Evolutionary conservation across 2,797 vertebrate species (phyloP).

Genomic region (Pseudomugil gertrudae): DNA sequence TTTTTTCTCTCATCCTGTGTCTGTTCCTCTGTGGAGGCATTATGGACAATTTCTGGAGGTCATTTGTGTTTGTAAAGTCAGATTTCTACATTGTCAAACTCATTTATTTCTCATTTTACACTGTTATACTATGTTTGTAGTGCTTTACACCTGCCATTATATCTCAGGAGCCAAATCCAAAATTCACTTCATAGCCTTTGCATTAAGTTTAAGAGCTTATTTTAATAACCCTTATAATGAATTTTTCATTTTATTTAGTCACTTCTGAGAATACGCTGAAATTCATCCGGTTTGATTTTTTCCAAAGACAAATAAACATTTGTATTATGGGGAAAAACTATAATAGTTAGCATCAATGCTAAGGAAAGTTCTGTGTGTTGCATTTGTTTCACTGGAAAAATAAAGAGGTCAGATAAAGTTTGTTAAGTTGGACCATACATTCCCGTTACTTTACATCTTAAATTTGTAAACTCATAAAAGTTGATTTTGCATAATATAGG

Average conservation of each 20-base stretch:
- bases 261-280: not conserved
- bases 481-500: no score
- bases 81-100: not conserved
- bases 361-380: no score
- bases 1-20: not conserved
- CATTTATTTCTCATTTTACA: not conserved
- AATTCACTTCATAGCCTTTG: conserved; percentile 8
- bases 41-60: not conserved
- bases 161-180: not conserved
- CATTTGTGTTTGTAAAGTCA: not conserved
- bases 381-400: no score
- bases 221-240: no score
- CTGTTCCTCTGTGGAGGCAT: not conserved
- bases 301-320: not conserved
- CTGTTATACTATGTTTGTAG: not conserved
- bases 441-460: conserved; percentile 9
- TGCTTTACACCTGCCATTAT: not conserved
- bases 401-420: conserved; percentile 13
- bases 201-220: not conserved
- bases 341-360: conserved; percentile 15
- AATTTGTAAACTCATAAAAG: no score
- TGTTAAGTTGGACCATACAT: conserved; percentile 13
- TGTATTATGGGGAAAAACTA: conserved; percentile 13
- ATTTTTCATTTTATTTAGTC: no score
- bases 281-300: not conserved